Conservation (phyloP, 1,140 invertebrate genomes). For the Ptiloglossa arizonensis region DNA sequence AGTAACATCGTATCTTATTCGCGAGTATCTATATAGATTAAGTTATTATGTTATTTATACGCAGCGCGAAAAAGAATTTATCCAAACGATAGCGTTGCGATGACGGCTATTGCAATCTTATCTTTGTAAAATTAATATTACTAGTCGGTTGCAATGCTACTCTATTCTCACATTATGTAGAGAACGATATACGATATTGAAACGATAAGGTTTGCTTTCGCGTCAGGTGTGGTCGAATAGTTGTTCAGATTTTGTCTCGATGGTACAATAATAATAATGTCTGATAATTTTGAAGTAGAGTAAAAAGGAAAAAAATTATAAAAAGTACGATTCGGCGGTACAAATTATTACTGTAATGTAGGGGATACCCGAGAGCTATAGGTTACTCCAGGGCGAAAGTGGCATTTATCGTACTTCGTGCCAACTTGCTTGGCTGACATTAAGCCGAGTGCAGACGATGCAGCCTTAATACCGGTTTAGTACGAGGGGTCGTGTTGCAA, state of each 20-base stretch:
- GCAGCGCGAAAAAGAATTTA: neutral
- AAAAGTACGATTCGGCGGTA: neutral
- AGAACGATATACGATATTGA: neutral
- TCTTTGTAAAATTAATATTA: neutral
- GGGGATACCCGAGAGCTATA: constrained; percentile 21
- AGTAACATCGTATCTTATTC: too few relatives aligned
- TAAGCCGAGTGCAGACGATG: constrained; percentile 47
- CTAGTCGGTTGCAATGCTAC: neutral
- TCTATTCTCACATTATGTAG: neutral
- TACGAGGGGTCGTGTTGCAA: neutral
- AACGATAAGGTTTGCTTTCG: too few relatives aligned
- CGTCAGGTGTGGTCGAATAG: too few relatives aligned
- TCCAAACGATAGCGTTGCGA: too few relatives aligned
- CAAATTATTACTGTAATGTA: constrained; percentile 36
- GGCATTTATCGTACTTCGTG: constrained; percentile 53
- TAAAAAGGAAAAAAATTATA: neutral
- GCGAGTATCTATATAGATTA: neutral
- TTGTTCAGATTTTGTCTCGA: too few relatives aligned
- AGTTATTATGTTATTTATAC: neutral
- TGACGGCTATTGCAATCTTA: too few relatives aligned
- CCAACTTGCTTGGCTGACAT: constrained; percentile 50
- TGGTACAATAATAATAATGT: too few relatives aligned
- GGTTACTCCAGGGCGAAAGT: constrained; percentile 50
- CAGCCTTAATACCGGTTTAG: constrained; percentile 50
- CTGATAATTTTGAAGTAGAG: neutral